Evolutionary conservation across 2,888 invertebrate genomes (phyloP).

Genomic region (Sesia bembeciformis): DNA sequence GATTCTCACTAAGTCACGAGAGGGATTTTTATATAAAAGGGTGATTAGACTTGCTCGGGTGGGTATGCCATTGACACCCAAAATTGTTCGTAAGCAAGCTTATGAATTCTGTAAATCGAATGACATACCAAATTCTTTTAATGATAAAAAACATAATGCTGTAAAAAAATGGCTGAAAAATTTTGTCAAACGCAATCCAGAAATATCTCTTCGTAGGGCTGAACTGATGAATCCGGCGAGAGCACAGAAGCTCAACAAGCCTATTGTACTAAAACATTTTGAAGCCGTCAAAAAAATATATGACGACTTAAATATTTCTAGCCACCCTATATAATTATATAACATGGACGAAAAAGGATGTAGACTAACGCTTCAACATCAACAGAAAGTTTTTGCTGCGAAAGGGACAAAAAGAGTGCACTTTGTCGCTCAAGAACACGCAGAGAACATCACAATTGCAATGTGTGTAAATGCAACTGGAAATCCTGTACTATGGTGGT

Average conservation of each 20-base stretch:
- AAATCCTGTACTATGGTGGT: neutral
- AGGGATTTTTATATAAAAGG: neutral
- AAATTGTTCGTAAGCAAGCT: neutral
- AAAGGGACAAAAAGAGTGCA: constrained; percentile 1
- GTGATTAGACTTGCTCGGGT: neutral
- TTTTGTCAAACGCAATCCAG: constrained; percentile 1
- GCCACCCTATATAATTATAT: neutral
- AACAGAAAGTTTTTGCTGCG: neutral
- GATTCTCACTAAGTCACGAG: neutral
- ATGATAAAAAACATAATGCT: neutral
- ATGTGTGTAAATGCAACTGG: neutral
- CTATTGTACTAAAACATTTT: constrained; percentile 7
- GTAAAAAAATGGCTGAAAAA: constrained; percentile 3
- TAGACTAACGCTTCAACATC: neutral
- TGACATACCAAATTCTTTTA: neutral
- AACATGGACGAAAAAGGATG: constrained; percentile 5
- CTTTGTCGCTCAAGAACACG: neutral
- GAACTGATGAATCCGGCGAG: constrained; percentile 5
- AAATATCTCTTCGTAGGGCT: constrained; percentile 1
- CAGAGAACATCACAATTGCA: neutral
- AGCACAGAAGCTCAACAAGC: constrained; percentile 11
- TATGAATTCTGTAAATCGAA: neutral
- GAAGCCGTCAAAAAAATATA: constrained; percentile 5
- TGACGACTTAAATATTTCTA: constrained; percentile 5
- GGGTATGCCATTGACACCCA: neutral